These are phyloP conservation scores for Hozukius guyotensis DNA, from an alignment of 2,797 vertebrate genomes.

Conservation along the genomic window DNA sequence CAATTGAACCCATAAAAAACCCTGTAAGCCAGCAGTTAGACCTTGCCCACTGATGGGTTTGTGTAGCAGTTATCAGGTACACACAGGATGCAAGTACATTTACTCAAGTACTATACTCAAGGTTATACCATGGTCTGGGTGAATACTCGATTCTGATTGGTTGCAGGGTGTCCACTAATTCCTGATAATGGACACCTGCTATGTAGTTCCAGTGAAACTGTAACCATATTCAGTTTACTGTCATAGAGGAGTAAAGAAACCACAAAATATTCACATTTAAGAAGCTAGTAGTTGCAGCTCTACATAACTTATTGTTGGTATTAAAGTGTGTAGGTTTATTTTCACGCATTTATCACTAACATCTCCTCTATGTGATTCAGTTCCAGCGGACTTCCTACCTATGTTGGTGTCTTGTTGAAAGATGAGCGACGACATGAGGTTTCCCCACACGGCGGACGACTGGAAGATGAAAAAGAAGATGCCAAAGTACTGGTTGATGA, in stretches of 20 bases:
- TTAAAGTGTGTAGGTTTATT: background rate
- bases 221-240: too few species aligned
- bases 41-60: background rate
- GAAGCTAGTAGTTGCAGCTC: too few species aligned
- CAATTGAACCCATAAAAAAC: background rate
- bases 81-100: background rate
- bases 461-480: constrained; percentile 96
- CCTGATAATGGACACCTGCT: too few species aligned
- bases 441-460: constrained; percentile 93
- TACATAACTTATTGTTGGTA: background rate
- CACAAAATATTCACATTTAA: too few species aligned
- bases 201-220: too few species aligned
- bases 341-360: background rate
- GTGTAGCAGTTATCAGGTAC: background rate
- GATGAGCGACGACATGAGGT: constrained; percentile 95
- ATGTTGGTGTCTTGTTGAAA: constrained; percentile 82
- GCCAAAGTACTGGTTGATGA: constrained; percentile 94
- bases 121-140: background rate
- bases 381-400: constrained; percentile 69
- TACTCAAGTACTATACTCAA: background rate
- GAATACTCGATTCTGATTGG: too few species aligned
- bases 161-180: too few species aligned
- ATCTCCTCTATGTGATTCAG: background rate
- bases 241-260: too few species aligned
- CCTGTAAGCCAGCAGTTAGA: background rate